phyloP scores from a whole-genome alignment of 2,888 invertebrate genomes.

The Itoplectis maculator region DNA sequence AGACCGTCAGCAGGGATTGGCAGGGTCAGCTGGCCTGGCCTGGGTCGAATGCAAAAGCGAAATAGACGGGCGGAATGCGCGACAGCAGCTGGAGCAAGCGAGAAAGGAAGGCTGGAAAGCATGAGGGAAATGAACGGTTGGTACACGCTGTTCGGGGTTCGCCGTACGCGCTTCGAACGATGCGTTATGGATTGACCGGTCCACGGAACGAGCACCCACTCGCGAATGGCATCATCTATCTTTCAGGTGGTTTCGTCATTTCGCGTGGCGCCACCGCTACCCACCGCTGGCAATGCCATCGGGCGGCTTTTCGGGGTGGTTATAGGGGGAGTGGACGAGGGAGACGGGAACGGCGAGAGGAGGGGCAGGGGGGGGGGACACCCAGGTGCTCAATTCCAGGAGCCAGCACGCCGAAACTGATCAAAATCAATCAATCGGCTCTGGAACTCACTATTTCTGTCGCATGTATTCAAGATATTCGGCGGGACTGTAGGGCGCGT shows the following conservation, averaged over 20 bases:
- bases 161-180: slow-evolving; percentile 72
- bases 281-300: slow-evolving; percentile 44
- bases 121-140: slow-evolving; percentile 56
- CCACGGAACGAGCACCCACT: slow-evolving; percentile 71
- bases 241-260: slow-evolving; percentile 81
- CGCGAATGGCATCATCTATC: slow-evolving; percentile 81
- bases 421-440: slow-evolving; percentile 68
- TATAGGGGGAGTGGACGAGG: slow-evolving; percentile 16
- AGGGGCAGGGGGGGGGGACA: slow-evolving; percentile 10
- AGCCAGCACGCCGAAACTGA: slow-evolving; percentile 66
- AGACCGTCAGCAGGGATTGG: background rate
- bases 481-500: background rate
- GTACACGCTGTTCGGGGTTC: slow-evolving; percentile 39
- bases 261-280: slow-evolving; percentile 68
- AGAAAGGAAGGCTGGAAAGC: slow-evolving; percentile 52
- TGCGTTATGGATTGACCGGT: slow-evolving; percentile 81
- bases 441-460: slow-evolving; percentile 23
- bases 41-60: slow-evolving; percentile 47
- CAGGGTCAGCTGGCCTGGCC: background rate
- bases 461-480: slow-evolving; percentile 16
- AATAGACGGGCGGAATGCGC: slow-evolving; percentile 58
- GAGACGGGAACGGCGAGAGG: background rate
- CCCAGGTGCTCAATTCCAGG: slow-evolving; percentile 65
- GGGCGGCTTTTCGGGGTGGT: slow-evolving; percentile 22
- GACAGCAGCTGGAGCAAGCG: slow-evolving; percentile 43